Conservation (phyloP, 2,888 invertebrate species). For the Coecobrya sp. region DNA sequence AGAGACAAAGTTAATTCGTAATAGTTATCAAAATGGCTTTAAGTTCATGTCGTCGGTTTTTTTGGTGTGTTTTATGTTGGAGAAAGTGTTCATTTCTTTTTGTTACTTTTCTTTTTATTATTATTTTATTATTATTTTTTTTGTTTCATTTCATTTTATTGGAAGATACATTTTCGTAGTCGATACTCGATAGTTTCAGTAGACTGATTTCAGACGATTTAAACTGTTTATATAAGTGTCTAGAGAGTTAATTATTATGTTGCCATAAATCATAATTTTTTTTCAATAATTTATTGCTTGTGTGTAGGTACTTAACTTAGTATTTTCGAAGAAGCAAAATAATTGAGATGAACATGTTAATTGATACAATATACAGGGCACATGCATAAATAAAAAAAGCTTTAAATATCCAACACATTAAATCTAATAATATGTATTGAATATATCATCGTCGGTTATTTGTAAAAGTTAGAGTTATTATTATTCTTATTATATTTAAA, state of each 20-base stretch:
- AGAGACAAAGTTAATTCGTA: not conserved
- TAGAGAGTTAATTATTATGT: not conserved
- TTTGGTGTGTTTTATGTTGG: not conserved
- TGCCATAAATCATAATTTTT: slow-evolving; percentile 26
- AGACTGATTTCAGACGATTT: slow-evolving; percentile 29
- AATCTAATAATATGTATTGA: not conserved
- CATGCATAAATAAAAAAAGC: slow-evolving; percentile 41
- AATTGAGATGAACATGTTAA: not conserved
- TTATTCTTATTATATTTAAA: not conserved
- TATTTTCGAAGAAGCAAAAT: not conserved
- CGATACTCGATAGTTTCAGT: not conserved
- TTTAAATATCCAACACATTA: slow-evolving; percentile 20
- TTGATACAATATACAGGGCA: not conserved
- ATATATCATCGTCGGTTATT: not conserved
- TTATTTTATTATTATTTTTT: not conserved
- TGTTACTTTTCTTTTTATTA: not conserved
- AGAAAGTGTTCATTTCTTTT: slow-evolving; percentile 39
- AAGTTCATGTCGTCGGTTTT: not conserved
- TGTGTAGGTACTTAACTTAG: not conserved
- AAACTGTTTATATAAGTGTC: not conserved
- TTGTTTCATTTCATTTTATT: slow-evolving; percentile 3
- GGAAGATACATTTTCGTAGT: not conserved
- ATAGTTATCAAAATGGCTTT: not conserved
- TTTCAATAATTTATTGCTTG: not conserved
- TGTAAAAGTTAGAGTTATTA: not conserved